Percentiles rank a stretch among this genome's conserved stretches.
Evolutionary conservation across 2,113 vertebrate genomes (phyloP).

Genomic region (Agapornis roseicollis): DNA sequence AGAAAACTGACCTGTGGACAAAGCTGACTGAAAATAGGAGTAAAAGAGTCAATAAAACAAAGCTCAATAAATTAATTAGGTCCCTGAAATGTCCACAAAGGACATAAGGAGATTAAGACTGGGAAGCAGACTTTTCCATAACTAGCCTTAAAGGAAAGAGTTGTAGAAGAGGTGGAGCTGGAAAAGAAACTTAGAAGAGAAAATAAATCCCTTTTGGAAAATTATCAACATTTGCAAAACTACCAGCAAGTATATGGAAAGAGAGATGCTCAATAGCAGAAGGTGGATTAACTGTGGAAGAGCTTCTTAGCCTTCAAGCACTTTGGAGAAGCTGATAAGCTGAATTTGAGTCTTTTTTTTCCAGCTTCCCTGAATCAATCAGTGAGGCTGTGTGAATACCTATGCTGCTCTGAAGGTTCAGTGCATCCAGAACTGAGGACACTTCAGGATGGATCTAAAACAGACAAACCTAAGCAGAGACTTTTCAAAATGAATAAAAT

Average conservation of each 20-base stretch:
- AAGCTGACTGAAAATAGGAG: neutral
- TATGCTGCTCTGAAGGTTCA: neutral
- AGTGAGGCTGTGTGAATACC: neutral
- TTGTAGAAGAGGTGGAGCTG: neutral
- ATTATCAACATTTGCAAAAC: neutral
- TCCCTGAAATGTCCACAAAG: neutral
- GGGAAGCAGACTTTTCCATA: neutral
- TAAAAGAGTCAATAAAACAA: neutral
- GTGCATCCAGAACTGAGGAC: neutral
- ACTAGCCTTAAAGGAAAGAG: neutral
- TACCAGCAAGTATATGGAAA: neutral
- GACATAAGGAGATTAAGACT: neutral
- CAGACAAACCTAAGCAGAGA: neutral
- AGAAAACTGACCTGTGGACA: neutral
- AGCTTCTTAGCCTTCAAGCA: neutral
- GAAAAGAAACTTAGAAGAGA: slow-evolving; percentile 14
- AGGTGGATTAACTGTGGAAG: neutral
- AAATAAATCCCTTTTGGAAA: neutral
- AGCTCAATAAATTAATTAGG: neutral
- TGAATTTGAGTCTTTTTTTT: neutral
- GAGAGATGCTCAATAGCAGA: neutral
- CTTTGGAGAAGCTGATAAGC: neutral
- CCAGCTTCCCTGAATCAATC: neutral
- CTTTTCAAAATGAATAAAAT: neutral
- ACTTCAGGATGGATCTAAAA: neutral